Base-by-base conservation (phyloP, 2,113 vertebrate species). In the Lonchura striata region DNA sequence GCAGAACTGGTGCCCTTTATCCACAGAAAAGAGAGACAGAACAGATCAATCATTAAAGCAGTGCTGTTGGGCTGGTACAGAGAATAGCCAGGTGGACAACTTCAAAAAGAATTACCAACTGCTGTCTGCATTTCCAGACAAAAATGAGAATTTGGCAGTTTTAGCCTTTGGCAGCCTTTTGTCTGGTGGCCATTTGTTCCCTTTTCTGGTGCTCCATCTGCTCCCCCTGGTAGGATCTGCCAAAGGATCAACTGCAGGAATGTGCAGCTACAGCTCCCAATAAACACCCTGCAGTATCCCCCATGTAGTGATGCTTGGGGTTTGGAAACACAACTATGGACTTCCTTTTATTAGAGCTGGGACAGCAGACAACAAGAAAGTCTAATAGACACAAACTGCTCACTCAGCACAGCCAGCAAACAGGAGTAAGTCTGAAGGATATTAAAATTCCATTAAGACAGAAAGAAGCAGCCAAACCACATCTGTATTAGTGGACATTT, bases 151-250 rank as follows among this genome's bases (percentile, higher is more conserved):
- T 52, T 75, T 94, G 77, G 86, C 79, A 90, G 68, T 59, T 90
- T 57, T 52, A 90, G 78, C 54, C 75, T 46, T 90, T 91, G 89
- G 86, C 95, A 94, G 47, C 44, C 33, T 89, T 92, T 71, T 47
- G 41, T 72, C 66, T 74, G 44, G 46, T 1, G 1, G 53, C 64
- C 65, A 63, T 94, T 95, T 92, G 85, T 88, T 80, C 82, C 65
- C 50, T 80, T 54, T 77, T 70, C 75, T 95, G 70, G 23, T 70
- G 54, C 56, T 90, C 90, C 95, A 94, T 83, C 82, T 96, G 82
- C 63, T 95, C 60, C 33, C 20, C 23, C 56, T 21, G 31, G 22
- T 23, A 42, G 42, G 50, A 64, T 49, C 50, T 35, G 52, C 59
- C 24, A 23, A 35, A 75, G 49, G 66, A 37, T 30, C 53, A 35